Evolutionary conservation across 2,888 invertebrate species (phyloP), one percentile per base, ranked within the genome.

Genomic region (Lepetodrilus schrolli): DNA sequence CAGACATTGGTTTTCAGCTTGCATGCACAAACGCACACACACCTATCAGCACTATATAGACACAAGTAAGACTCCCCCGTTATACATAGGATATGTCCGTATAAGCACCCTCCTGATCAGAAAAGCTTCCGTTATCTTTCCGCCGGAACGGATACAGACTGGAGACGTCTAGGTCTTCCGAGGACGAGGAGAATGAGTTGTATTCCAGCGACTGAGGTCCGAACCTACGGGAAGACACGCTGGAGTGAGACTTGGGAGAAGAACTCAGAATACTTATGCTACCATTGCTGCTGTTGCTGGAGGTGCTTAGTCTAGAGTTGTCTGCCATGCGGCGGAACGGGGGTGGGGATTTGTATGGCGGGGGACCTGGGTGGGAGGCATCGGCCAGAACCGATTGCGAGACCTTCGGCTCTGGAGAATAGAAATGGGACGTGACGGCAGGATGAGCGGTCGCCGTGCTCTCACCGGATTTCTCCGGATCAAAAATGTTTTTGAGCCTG

Each of bases 81-180:
- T 74, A 84, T 36, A 84, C 83, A 71, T 83, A 84, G 0, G 85
- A 81, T 26, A 84, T 82, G 70, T 85, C 83, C 2, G 83, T 82
- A 49, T 80, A 81, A 75, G 77, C 48, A 13, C 79, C 48, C n/a
- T 79, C 76, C 4, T 76, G 76, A 47, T 83, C 82, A 13, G 80
- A 79, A 20, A 79, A 34, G 58, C 70, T 79, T 49, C 66, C 47
- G 17, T 79, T 78, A 38, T 77, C 78, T 8, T 75, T 75, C 73
- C 77, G 72, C 48, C 72, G 80, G 48, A 76, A 71, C 2, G 81
- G 80, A 50, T 80, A 80, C 38, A 78, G 72, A 66, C 80, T 78
- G 13, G 82, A 82, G 65, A 78, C 77, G 43, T 84, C 83, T 0
- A 82, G 81, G 51, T 82, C 83, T 49, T 83, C 81, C 1, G 84